Base-by-base conservation (phyloP, 2,797 vertebrate genomes). In the Oreochromis grahami region DNA sequence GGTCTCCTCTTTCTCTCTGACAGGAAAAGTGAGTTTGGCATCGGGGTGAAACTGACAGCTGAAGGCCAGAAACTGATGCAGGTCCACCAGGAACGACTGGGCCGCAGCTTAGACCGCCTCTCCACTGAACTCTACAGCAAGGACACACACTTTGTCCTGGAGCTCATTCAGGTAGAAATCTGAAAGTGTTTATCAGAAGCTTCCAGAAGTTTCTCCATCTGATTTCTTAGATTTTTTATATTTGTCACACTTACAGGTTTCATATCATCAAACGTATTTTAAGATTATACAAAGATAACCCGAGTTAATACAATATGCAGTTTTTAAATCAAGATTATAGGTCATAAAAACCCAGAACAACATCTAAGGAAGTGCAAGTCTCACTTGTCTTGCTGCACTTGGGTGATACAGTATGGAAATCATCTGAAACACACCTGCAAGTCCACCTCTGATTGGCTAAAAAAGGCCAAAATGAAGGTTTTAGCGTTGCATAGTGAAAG, bases 101-200 rank as follows among this genome's bases (percentile, higher is more conserved):
- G 96, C 74, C 94, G 97, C 52, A 97, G 97, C 82, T 90, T 97
- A 88, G 95, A 97, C 55, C 95, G 96, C 19, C 96, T 97, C 45
- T 97, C 96, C 72, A 95, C 96, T 1, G 97, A 97, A 32, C 95
- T 97, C 74, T 97, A 97, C 94, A 97, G 97, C 96, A 97, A 97
- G 92, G 96, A 97, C 91, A 97, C 97, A 5, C 97, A 97, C 94
- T 97, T 97, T 17, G 96, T 97, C 36, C 91, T 97, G 91, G 97
- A 97, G 85, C 96, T 97, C 87, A 97, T 97, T 84, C 97, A 97
- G 96, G 96, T 97, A 29, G 13, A 5, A 17, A n/a, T 12, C 24
- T 34, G 70, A 74, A 76, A 1, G 0, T 34, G 58, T 60, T 36
- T 60, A 60, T 36, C 58, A 60, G 32, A 60, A 60, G 29, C 1